Evolutionary conservation across 1,140 invertebrate genomes (phyloP).

Genomic region (Vollenhovia emeryi): DNA sequence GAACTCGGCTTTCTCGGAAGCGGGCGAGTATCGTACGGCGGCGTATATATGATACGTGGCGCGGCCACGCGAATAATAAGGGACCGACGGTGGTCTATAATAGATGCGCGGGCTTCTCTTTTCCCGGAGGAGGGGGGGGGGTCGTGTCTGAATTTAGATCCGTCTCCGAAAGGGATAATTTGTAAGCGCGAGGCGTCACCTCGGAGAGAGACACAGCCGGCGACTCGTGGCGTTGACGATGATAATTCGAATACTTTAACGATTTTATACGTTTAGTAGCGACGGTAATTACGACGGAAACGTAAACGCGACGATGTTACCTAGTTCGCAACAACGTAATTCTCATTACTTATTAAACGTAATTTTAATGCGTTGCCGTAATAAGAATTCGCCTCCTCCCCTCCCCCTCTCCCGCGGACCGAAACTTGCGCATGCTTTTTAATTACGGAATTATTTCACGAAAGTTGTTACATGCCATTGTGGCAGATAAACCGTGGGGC

Average conservation of each 20-base stretch:
- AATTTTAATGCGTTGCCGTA: constrained; percentile 1
- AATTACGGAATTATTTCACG: background rate
- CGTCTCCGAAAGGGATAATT: background rate
- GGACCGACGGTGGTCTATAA: background rate
- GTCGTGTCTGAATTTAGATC: background rate
- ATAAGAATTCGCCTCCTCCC: no score
- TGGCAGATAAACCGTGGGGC: constrained; percentile 4
- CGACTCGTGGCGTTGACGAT: background rate
- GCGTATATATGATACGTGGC: background rate
- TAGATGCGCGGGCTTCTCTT: background rate
- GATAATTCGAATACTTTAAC: background rate
- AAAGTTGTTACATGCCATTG: background rate
- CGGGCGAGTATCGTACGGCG: constrained; percentile 27
- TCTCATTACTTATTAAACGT: background rate
- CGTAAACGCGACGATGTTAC: no score
- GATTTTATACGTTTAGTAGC: background rate
- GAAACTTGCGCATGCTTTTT: background rate
- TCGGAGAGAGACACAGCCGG: background rate
- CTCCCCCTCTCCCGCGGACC: no score
- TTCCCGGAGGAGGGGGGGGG: no score
- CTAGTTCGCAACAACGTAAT: background rate
- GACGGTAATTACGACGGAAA: background rate
- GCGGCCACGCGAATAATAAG: constrained; percentile 15
- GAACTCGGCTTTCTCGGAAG: constrained; percentile 38
- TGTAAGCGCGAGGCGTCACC: background rate